Base-by-base conservation (phyloP, 2,113 vertebrate species). In the Melanocharis versteri region DNA sequence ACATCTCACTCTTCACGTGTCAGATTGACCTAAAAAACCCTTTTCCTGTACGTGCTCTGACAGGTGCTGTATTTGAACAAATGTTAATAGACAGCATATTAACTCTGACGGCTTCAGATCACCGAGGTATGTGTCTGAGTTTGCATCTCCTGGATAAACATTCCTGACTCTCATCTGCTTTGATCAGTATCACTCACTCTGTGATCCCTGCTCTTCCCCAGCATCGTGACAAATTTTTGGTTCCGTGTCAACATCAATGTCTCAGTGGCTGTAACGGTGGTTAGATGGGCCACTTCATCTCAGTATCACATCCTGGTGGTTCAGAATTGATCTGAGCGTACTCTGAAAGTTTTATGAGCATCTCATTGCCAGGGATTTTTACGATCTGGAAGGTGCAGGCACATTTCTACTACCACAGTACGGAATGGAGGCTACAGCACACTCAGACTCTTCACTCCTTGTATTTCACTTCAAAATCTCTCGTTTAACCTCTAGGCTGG, bases 51-150 rank as follows among this genome's bases (percentile, higher is more conserved):
- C 3, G 2, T 89, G 91, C 89, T 89, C 1, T 94, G 96, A 91
- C 96, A 97, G 93, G 89, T 83, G 94, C 89, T 94, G 51, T 15
- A 85, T 65, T 85, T 95, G 94, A 94, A 78, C 89, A 97, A 96
- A 95, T 95, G 62, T 94, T 96, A 93, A 96, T 96, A 78, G 95
- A 94, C 95, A 96, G 93, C 86, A 84, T 89, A 92, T 95, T 96
- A 96, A 91, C 83, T 91, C 56, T 87, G 89, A 92, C 7, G 72
- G 76, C 80, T 93, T 93, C 93, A 89, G 91, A 92, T 68, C 65
- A 14, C 68, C 0, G 39, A 89, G 90, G 68, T 84, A 28, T 9
- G 83, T 48, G 80, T 64, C 83, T 3, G 76, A 47, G 80, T 93
- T 83, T 54, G 68, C 72, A n/a, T 71, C 93, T 92, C 86, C 91